A percentile compares a stretch with the other conserved stretches of the same genome.
These are phyloP conservation scores for Holothuria scabra DNA, from an alignment of 53 echinoderm and acorn worm species.

Conservation along the genomic window DNA sequence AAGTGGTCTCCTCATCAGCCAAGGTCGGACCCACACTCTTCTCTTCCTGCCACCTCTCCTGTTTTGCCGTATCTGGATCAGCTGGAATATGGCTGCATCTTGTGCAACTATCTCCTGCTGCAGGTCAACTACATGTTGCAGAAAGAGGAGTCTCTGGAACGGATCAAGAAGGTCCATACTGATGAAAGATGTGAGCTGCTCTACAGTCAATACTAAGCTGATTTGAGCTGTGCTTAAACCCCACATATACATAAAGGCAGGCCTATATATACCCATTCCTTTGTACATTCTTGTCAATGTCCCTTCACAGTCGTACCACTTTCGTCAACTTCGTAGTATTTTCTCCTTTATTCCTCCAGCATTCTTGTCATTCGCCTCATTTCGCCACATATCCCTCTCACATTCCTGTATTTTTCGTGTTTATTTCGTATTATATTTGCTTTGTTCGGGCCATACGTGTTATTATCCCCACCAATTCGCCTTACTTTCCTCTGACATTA, in stretches of 20 bases:
- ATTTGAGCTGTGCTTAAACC: too few relatives aligned
- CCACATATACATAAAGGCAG: constrained; percentile 5
- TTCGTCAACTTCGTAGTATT: too few relatives aligned
- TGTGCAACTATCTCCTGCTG: constrained; percentile 8
- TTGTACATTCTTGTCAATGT: too few relatives aligned
- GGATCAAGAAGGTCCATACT: constrained; percentile 1
- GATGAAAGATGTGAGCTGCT: constrained; percentile 3
- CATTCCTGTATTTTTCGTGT: too few relatives aligned
- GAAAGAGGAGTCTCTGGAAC: constrained; percentile 4
- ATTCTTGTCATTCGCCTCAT: too few relatives aligned
- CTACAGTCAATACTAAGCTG: constrained; percentile 8
- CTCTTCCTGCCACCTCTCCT: constrained; percentile 5
- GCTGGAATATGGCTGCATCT: constrained; percentile 4
- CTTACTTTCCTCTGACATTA: too few relatives aligned
- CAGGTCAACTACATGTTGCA: not conserved
- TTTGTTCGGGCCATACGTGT: too few relatives aligned
- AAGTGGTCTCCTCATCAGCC: constrained; percentile 1
- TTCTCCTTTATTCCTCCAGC: too few relatives aligned
- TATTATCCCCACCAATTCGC: too few relatives aligned
- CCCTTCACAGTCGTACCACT: too few relatives aligned
- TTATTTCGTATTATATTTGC: too few relatives aligned
- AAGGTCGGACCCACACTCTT: not conserved
- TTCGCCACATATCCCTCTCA: too few relatives aligned
- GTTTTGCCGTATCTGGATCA: constrained; percentile 8
- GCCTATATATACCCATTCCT: constrained; percentile 4